A percentile compares a stretch with the other conserved stretches of the same genome.
Conservation (phyloP, 1,140 invertebrate genomes). For the Magallana gigas region DNA sequence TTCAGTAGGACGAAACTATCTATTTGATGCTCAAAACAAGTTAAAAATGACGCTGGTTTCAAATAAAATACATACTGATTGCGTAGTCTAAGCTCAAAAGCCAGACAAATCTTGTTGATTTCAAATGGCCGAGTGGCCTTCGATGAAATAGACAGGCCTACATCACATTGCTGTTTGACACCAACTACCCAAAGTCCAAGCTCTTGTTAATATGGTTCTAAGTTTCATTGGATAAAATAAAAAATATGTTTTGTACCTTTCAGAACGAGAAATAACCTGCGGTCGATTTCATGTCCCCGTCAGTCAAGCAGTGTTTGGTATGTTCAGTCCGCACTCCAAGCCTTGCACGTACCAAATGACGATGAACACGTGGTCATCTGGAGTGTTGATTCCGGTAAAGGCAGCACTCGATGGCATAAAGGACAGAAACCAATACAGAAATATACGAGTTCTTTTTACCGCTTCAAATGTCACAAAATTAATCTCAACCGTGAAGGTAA, state of each 20-base stretch:
- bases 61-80: too few species aligned
- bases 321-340: conserved; percentile 37
- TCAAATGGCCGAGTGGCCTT: too few species aligned
- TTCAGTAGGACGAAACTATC: too few species aligned
- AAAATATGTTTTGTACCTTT: neutral
- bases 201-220: too few species aligned
- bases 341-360: conserved; percentile 63
- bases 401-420: conserved; percentile 64
- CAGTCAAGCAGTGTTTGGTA: conserved; percentile 65
- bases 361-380: conserved; percentile 51
- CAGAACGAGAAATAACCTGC: conserved; percentile 62
- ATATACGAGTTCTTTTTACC: conserved; percentile 52
- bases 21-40: too few species aligned
- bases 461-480: neutral
- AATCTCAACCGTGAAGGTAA: neutral
- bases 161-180: too few species aligned
- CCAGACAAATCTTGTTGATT: too few species aligned
- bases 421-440: conserved; percentile 62
- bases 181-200: too few species aligned
- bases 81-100: too few species aligned
- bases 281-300: conserved; percentile 48
- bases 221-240: too few species aligned
- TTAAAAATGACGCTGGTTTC: too few species aligned
- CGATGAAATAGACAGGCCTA: too few species aligned
- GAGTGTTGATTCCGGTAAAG: conserved; percentile 61